Conservation (phyloP, 2,113 vertebrate species). For the Psephotus haematonotus region DNA sequence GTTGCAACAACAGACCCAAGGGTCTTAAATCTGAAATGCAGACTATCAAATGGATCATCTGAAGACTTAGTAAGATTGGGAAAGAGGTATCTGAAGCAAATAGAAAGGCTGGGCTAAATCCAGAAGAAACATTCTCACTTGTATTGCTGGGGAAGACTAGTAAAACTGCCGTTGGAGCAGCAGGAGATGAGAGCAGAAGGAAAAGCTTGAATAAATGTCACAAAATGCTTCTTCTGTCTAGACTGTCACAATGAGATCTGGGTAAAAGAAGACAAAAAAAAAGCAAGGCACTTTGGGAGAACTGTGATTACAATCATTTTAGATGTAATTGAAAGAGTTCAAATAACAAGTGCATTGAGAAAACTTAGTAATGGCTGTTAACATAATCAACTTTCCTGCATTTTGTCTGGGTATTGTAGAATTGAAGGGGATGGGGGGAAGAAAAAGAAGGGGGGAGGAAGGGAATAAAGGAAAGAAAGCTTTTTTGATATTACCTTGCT, state of each 20-base stretch:
- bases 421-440: accelerated
- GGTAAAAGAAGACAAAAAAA: neutral
- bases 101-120: neutral
- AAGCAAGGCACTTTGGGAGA: neutral
- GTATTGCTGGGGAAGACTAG: neutral
- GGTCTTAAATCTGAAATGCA: neutral
- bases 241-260: neutral
- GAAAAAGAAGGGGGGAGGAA: too few relatives aligned
- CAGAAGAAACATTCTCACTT: neutral
- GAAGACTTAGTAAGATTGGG: neutral
- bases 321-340: neutral
- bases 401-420: neutral
- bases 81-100: neutral
- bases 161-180: neutral
- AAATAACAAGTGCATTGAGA: neutral
- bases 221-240: neutral
- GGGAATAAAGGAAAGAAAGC: accelerated
- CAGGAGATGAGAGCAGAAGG: neutral
- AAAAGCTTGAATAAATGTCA: neutral
- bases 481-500: neutral
- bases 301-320: neutral
- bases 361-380: neutral
- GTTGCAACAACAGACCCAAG: neutral
- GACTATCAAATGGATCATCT: neutral
- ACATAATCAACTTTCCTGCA: neutral